Evolutionary conservation across 2,888 invertebrate species (phyloP), one percentile per base, ranked within the genome.

Genomic region (Oscheius sp.): DNA sequence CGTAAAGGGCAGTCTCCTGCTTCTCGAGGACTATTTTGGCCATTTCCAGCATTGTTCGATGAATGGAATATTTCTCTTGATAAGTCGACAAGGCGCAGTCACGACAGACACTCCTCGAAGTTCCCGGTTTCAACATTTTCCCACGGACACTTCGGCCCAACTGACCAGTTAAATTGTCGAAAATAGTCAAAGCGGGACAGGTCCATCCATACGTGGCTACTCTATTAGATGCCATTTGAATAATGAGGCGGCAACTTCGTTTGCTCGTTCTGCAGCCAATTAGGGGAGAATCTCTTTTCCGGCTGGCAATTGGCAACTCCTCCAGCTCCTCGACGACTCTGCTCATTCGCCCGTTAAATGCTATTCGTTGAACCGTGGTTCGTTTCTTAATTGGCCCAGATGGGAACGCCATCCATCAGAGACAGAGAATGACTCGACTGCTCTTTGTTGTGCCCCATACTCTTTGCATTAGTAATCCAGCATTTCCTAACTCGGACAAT

Each of bases 171-270:
- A 9, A 21, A 3, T 9, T 49, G 16, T 49, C 49, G 5, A 3
- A 45, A 45, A 9, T n/a, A 13, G 49, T 21, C 5, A 9, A 21
- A 21, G 21, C 7, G 2, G 21, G 53, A 53, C 53, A 53, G 25
- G 53, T 53, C 21, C 21, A 1, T 12, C 16, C 53, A 21, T 23
- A 21, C n/a, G 21, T 25, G 12, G 23, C 35, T 35, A 35, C 35
- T 55, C 55, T 23, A 25, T 23, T 25, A 13, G 13, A 18, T 6
- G 61, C 41, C 45, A 21, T 21, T 45, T 43, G 61, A 61, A 61
- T 61, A 61, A 61, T 61, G n/a, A 23, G 55, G 61, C 66, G 52
- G 27, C 49, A 66, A 66, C 66, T 66, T 66, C 49, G 49, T 66
- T 66, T 46, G 18, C 49, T 21, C 52, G 21, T 66, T 66, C 23